These are phyloP conservation scores for Portunus trituberculatus DNA, from an alignment of 1,140 invertebrate species.

Conservation along the genomic window DNA sequence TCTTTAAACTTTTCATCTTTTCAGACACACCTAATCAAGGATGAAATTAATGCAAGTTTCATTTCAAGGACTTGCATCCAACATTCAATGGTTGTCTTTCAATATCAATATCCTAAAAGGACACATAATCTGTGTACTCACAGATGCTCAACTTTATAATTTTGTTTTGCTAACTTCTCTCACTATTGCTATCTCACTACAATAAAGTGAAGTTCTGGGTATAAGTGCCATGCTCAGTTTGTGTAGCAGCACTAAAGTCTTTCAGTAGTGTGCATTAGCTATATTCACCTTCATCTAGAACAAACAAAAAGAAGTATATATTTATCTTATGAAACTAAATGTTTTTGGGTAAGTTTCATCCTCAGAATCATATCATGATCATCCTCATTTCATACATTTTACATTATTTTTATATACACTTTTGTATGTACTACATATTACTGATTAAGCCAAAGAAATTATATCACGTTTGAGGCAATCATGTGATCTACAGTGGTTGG, in stretches of 20 bases:
- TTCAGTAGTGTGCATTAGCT: neutral
- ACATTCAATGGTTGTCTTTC: neutral
- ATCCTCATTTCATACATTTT: neutral
- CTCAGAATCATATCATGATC: slow-evolving; percentile 7
- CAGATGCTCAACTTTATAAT: neutral
- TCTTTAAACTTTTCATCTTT: neutral
- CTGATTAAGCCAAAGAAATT: slow-evolving; percentile 3
- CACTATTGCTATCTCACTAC: neutral
- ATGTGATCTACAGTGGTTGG: no score
- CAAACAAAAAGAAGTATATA: neutral
- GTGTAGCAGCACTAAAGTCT: neutral
- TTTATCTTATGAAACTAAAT: neutral
- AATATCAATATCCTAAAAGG: no score
- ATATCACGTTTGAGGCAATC: neutral
- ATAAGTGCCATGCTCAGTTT: slow-evolving; percentile 1
- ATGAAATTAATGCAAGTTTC: slow-evolving; percentile 5
- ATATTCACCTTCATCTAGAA: neutral
- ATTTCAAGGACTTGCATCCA: no score
- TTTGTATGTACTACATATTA: neutral
- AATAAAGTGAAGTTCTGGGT: neutral
- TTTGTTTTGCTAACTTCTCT: neutral
- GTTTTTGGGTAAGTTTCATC: slow-evolving; percentile 5
- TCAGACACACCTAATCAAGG: neutral
- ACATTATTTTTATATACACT: neutral
- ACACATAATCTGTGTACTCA: neutral